Percentiles rank a stretch among this genome's conserved stretches.
These are phyloP conservation scores for Acanthiza pusilla DNA, from an alignment of 2,797 vertebrate species.

Conservation along the genomic window DNA sequence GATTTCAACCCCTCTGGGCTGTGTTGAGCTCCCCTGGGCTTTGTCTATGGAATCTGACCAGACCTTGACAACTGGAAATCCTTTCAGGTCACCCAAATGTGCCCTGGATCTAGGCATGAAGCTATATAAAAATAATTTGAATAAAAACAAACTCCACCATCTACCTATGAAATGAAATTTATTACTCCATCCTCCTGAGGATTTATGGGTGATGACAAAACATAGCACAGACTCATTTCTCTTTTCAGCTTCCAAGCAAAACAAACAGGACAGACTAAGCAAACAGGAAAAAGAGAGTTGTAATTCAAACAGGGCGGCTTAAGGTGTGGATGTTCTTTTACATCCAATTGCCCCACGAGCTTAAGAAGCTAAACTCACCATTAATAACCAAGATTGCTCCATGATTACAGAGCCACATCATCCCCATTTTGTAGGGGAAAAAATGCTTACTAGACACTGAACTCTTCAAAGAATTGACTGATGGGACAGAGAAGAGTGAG, in stretches of 20 bases:
- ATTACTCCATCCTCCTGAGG: not conserved
- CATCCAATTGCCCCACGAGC: not conserved
- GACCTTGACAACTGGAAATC: not conserved
- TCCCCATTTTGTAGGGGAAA: not conserved
- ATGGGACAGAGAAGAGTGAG: not conserved
- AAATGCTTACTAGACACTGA: not conserved
- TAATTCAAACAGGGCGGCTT: not conserved
- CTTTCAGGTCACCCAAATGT: not conserved
- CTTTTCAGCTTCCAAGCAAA: not conserved
- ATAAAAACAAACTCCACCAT: not conserved
- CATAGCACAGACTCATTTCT: not conserved
- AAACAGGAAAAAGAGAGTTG: not conserved
- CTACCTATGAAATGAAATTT: conserved; percentile 16
- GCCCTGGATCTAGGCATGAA: not conserved
- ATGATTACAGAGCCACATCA: not conserved
- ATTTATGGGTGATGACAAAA: conserved; percentile 41
- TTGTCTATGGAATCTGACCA: not conserved
- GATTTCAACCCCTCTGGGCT: not conserved
- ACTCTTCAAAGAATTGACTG: not conserved
- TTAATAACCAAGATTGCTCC: not conserved
- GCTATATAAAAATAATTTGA: conserved; percentile 1
- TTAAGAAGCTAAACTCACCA: not conserved
- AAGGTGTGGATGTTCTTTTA: not conserved
- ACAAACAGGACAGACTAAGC: not conserved
- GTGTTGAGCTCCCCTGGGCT: not conserved